A percentile compares a stretch with the other conserved stretches of the same genome.
phyloP scores from a whole-genome alignment of 2,888 invertebrate species.

The Ophion ellenae region DNA sequence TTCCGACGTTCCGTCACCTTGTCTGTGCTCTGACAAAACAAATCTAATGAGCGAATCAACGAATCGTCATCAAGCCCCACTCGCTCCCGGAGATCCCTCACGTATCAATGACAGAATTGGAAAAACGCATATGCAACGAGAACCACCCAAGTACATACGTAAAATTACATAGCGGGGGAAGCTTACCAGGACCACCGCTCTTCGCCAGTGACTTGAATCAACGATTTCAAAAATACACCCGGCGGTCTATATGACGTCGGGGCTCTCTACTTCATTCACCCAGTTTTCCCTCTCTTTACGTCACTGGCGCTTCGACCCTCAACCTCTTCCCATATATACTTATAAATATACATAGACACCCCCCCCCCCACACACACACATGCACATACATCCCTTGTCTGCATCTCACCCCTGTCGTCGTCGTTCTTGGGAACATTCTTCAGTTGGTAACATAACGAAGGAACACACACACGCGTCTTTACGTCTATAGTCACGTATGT shows the following conservation, averaged over 20 bases:
- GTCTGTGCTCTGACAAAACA: no score
- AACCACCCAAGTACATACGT: no score
- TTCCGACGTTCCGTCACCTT: no score
- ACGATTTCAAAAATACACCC: conserved; percentile 72
- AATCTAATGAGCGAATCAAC: no score
- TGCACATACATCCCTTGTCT: conserved; percentile 23
- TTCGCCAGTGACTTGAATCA: conserved; percentile 67
- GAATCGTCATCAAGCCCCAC: no score
- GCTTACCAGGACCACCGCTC: not conserved
- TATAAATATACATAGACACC: not conserved
- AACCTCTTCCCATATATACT: conserved; percentile 72
- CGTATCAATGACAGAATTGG: no score
- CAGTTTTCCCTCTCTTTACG: conserved; percentile 71
- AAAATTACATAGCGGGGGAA: no score
- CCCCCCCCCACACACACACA: not conserved
- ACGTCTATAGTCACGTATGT: not conserved
- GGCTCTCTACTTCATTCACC: conserved; percentile 76
- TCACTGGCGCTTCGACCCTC: conserved; percentile 67
- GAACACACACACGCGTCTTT: not conserved
- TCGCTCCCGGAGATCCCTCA: no score
- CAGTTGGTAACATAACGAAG: conserved; percentile 30
- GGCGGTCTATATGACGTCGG: conserved; percentile 57
- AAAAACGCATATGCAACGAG: no score
- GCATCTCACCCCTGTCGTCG: conserved; percentile 69
- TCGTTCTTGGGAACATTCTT: conserved; percentile 44